These are phyloP conservation scores for Neoarius graeffei DNA, from an alignment of 2,113 vertebrate species.

Conservation along the genomic window DNA sequence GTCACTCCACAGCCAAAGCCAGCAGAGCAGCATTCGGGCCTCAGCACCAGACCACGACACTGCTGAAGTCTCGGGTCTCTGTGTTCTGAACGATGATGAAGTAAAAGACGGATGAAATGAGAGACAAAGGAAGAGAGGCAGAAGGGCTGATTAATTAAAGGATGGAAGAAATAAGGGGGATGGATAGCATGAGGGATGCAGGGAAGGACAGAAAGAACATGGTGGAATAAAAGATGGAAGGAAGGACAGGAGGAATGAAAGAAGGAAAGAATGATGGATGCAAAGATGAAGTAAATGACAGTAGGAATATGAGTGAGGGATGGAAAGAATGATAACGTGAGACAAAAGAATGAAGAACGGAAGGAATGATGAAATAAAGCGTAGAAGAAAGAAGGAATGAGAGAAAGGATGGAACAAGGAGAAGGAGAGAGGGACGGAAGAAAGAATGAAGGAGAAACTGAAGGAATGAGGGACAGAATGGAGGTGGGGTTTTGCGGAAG, in stretches of 20 bases:
- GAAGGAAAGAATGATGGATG: background rate
- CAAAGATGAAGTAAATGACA: no score
- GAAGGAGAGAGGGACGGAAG: no score
- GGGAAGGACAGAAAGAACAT: no score
- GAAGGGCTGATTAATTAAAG: no score
- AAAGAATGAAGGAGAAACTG: background rate
- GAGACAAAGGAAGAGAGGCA: no score
- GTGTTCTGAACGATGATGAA: background rate
- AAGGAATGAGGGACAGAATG: background rate
- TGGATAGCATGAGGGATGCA: no score
- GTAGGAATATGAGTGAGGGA: no score
- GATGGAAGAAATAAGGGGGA: no score
- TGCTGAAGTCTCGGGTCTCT: background rate
- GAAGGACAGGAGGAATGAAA: no score
- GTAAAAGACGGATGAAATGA: no score
- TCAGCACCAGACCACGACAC: background rate
- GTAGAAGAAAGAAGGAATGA: background rate
- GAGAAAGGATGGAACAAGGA: background rate
- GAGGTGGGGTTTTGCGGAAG: background rate
- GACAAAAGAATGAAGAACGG: no score
- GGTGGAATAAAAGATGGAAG: no score
- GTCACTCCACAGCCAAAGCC: conserved; percentile 11
- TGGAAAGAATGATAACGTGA: background rate
- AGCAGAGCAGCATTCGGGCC: background rate
- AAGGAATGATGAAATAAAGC: background rate